A percentile compares a stretch with the other conserved stretches of the same genome.
Evolutionary conservation across 2,113 vertebrate species (phyloP).

Genomic region (Neodon shergylaensis): DNA sequence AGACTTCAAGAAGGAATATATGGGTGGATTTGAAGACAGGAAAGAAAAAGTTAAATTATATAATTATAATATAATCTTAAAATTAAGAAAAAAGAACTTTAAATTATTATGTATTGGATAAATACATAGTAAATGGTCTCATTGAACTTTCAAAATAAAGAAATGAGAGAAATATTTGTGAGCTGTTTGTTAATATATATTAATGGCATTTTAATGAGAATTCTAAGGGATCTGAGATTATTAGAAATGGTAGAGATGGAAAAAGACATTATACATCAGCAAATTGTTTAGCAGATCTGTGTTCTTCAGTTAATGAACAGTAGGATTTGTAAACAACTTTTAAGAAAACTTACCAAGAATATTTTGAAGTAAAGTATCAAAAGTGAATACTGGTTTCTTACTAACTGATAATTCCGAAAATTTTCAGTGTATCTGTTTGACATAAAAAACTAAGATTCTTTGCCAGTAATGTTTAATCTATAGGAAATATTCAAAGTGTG

Average conservation of each 20-base stretch:
- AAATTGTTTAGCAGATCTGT: neutral
- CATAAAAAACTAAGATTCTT: neutral
- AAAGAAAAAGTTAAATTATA: neutral
- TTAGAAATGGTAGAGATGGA: neutral
- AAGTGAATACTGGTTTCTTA: neutral
- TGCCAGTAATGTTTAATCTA: neutral
- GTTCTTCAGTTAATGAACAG: neutral
- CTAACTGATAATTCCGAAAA: neutral
- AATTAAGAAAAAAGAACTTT: too few species aligned
- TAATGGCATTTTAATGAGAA: neutral
- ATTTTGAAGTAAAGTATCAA: neutral
- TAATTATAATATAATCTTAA: neutral
- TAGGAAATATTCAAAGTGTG: neutral
- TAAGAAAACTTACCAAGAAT: neutral
- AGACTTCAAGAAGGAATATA: neutral
- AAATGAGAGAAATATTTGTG: neutral
- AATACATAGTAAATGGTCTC: neutral
- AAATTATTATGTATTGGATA: neutral
- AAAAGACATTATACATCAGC: neutral
- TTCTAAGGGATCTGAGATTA: neutral
- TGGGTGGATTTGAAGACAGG: neutral
- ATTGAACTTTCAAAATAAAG: neutral
- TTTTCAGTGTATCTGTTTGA: neutral
- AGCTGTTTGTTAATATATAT: neutral
- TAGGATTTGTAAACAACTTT: neutral